Conservation (phyloP, 2,888 invertebrate genomes). For the Danaus chrysippus region DNA sequence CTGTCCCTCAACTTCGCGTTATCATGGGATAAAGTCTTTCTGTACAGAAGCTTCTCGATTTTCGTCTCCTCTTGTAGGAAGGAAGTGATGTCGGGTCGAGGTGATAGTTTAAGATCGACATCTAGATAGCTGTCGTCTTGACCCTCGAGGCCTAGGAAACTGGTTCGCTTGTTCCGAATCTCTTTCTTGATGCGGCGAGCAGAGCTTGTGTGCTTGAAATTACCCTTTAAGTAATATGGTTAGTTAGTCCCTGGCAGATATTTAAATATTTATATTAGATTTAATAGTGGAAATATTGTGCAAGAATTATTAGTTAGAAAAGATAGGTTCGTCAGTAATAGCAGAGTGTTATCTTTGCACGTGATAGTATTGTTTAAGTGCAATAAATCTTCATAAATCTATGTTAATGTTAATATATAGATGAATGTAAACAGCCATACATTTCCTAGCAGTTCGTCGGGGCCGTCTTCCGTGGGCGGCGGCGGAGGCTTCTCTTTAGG, state of each 20-base stretch:
- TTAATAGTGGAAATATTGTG: background rate
- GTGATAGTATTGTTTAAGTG: background rate
- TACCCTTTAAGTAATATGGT: constrained; percentile 55
- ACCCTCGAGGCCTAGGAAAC: constrained; percentile 91
- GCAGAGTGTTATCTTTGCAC: background rate
- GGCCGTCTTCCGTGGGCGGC: constrained; percentile 81
- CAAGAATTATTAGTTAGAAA: no score
- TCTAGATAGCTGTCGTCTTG: constrained; percentile 84
- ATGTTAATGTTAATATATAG: background rate
- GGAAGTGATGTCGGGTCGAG: constrained; percentile 88
- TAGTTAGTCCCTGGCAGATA: background rate
- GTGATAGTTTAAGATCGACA: constrained; percentile 82
- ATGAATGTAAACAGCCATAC: constrained; percentile 47
- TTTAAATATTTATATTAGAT: no score
- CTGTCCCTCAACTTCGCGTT: constrained; percentile 82
- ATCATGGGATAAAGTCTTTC: constrained; percentile 84
- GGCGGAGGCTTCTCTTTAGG: constrained; percentile 94
- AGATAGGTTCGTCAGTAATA: no score
- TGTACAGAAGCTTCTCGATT: constrained; percentile 86
- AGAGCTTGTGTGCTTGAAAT: constrained; percentile 87
- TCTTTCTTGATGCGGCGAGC: constrained; percentile 93
- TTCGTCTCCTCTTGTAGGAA: constrained; percentile 89
- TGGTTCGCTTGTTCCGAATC: constrained; percentile 88
- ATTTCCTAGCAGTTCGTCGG: constrained; percentile 68
- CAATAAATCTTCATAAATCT: background rate